Evolutionary conservation across 2,113 vertebrate species (phyloP).

Genomic region (Indicator indicator): DNA sequence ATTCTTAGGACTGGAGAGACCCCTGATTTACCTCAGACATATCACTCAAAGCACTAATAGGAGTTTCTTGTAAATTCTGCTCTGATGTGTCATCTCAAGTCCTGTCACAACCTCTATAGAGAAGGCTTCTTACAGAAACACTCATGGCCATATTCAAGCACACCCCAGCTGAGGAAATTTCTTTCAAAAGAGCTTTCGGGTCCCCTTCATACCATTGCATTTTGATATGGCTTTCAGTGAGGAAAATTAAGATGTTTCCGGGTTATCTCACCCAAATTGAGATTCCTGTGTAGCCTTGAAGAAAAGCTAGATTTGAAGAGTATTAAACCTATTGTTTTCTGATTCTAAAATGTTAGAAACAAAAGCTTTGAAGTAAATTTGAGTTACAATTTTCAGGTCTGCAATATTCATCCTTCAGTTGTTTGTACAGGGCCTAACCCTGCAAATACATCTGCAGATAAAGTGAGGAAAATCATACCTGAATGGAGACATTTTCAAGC

Average conservation of each 20-base stretch:
- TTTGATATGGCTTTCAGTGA: not conserved
- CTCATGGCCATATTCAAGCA: not conserved
- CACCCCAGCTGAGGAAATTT: not conserved
- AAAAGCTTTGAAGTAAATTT: not conserved
- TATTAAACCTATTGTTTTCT: not conserved
- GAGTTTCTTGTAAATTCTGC: not conserved
- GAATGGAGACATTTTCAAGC: not conserved
- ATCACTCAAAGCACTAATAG: not conserved
- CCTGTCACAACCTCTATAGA: not conserved
- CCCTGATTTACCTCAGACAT: fast-evolving
- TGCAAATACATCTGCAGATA: not conserved
- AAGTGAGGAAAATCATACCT: not conserved
- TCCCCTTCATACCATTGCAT: not conserved
- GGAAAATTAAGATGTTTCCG: not conserved
- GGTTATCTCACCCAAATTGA: not conserved
- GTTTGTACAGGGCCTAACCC: not conserved
- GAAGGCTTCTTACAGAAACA: not conserved
- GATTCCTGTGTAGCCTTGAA: not conserved
- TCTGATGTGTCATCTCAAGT: no score
- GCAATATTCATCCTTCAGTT: not conserved
- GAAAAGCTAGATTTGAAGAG: not conserved
- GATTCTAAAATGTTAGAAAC: not conserved
- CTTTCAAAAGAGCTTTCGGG: not conserved
- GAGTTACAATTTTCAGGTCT: not conserved
- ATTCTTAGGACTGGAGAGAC: not conserved